These are phyloP conservation scores for Drosophila prolongata DNA, from an alignment of 2,888 invertebrate species.

Conservation along the genomic window DNA sequence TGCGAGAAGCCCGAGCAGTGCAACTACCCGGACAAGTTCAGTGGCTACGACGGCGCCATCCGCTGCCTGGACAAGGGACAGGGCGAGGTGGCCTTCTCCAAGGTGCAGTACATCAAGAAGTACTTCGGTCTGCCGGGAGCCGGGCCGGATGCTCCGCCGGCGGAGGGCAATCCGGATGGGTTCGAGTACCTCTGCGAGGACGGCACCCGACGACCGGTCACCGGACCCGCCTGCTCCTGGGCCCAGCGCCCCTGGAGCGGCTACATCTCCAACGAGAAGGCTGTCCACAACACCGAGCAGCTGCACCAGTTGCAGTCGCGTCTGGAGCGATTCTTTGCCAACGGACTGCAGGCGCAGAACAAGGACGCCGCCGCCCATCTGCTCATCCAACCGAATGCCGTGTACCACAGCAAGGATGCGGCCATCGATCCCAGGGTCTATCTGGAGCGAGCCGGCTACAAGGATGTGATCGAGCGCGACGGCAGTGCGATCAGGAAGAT, in stretches of 20 bases:
- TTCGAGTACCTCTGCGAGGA: slow-evolving; percentile 92
- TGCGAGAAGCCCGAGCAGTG: slow-evolving; percentile 91
- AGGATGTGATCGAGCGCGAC: slow-evolving; percentile 90
- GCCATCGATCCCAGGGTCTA: slow-evolving; percentile 86
- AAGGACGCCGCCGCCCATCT: slow-evolving; percentile 85
- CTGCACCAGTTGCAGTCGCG: slow-evolving; percentile 82
- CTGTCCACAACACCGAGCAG: slow-evolving; percentile 75
- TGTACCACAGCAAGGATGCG: slow-evolving; percentile 85
- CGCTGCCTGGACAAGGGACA: slow-evolving; percentile 92
- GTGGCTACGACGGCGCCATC: slow-evolving; percentile 94
- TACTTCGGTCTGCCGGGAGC: slow-evolving; percentile 90
- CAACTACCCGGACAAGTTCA: slow-evolving; percentile 92
- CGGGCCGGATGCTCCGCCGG: slow-evolving; percentile 57
- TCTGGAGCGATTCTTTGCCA: slow-evolving; percentile 82
- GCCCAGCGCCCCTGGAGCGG: slow-evolving; percentile 95
- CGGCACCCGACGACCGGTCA: slow-evolving; percentile 89
- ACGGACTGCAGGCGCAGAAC: slow-evolving; percentile 81
- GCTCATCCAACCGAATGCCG: slow-evolving; percentile 87
- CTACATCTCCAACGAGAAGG: slow-evolving; percentile 88
- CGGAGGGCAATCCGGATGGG: slow-evolving; percentile 88
- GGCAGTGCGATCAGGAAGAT: slow-evolving; percentile 89
- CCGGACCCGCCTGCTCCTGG: slow-evolving; percentile 90
- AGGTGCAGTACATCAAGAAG: slow-evolving; percentile 91
- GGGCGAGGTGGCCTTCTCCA: slow-evolving; percentile 94
- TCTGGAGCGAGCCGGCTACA: slow-evolving; percentile 88